phyloP scores from a whole-genome alignment of 2,113 vertebrate species.

The Protobothrops flavoviridis region DNA sequence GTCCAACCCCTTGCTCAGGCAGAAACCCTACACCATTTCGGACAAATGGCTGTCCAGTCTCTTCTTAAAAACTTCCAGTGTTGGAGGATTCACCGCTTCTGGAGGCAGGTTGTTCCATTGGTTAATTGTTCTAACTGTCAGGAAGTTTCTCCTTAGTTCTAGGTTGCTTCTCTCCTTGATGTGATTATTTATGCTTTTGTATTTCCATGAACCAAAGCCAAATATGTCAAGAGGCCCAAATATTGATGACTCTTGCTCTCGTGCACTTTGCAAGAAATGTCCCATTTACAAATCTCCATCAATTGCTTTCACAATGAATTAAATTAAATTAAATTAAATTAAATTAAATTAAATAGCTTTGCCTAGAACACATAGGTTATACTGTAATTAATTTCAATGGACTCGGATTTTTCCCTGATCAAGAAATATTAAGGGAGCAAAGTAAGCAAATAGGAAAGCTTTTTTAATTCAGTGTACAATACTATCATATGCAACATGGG shows the following conservation, averaged over 20 bases:
- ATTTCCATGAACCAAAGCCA: not conserved
- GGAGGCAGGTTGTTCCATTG: no score
- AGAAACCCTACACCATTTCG: no score
- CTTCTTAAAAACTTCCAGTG: no score
- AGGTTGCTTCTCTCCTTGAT: no score
- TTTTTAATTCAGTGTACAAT: not conserved
- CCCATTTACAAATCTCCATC: not conserved
- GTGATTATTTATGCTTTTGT: not conserved
- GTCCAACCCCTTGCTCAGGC: no score
- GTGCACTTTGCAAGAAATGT: not conserved
- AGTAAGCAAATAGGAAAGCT: not conserved
- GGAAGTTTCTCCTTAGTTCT: no score
- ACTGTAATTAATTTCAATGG: not conserved
- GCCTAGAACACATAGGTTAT: not conserved
- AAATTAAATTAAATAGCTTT: not conserved
- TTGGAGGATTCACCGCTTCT: no score
- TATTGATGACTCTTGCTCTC: not conserved
- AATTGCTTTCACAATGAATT: not conserved
- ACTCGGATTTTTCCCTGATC: not conserved
- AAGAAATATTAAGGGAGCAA: not conserved
- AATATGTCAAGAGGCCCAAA: not conserved
- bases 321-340: not conserved
- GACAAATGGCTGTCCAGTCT: no score
- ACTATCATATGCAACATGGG: not conserved
- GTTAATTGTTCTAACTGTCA: no score